These are phyloP conservation scores for Cherax destructor DNA, from an alignment of 1,140 invertebrate genomes.

Conservation along the genomic window DNA sequence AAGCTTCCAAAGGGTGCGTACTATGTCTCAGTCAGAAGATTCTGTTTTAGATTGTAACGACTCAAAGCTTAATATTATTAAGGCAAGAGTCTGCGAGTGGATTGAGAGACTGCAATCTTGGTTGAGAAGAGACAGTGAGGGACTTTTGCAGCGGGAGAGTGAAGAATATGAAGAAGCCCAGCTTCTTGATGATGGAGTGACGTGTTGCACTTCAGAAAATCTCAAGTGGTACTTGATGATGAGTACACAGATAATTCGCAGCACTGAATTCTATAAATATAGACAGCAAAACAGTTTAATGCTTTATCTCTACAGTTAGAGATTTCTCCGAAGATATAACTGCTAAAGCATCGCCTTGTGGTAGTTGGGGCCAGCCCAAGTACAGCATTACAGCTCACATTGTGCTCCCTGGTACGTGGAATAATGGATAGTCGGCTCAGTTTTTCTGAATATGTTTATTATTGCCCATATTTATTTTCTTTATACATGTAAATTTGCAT, in stretches of 20 bases:
- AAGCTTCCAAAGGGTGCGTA: slow-evolving; percentile 43
- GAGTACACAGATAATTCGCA: slow-evolving; percentile 39
- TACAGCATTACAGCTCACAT: too few species aligned
- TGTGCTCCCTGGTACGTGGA: too few species aligned
- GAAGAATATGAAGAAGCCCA: slow-evolving; percentile 33
- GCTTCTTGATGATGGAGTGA: slow-evolving; percentile 20
- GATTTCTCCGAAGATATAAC: not conserved
- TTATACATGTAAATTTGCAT: too few species aligned
- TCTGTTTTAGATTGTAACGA: not conserved
- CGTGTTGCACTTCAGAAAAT: slow-evolving; percentile 41
- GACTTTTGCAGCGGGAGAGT: not conserved
- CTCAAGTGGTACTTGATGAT: slow-evolving; percentile 47
- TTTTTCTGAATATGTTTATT: too few species aligned
- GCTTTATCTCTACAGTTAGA: not conserved
- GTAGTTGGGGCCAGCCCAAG: too few species aligned
- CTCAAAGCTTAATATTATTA: slow-evolving; percentile 5
- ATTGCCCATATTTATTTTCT: too few species aligned
- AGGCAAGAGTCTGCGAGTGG: slow-evolving; percentile 28
- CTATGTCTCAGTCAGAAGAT: slow-evolving; percentile 19
- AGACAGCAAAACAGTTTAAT: not conserved
- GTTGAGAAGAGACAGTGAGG: slow-evolving; percentile 19
- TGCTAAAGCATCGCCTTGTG: too few species aligned
- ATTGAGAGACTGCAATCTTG: slow-evolving; percentile 8
- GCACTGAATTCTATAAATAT: not conserved
- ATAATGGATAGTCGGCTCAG: too few species aligned